Evolutionary conservation across 2,888 invertebrate genomes (phyloP), one percentile per base, ranked within the genome.

Genomic region (Euspilapteryx auroguttella): DNA sequence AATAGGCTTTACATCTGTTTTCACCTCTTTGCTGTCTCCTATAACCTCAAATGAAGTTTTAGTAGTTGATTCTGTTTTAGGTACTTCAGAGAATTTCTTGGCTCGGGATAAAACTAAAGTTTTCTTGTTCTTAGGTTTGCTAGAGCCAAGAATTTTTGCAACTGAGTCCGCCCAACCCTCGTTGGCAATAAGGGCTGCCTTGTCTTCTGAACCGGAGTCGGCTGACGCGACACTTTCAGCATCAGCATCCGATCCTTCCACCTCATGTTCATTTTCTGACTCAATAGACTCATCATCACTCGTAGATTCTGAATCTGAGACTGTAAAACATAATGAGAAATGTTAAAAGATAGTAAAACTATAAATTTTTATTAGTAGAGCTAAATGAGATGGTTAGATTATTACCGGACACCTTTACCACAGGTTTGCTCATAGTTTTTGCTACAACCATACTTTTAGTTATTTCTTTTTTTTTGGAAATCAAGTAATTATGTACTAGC

Each of bases 81-180:
- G 49, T 21, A 78, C 54, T 28, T 82, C 81, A 3, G 75, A 79
- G 30, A 84, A 53, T 54, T 87, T 89, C 48, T 89, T 91, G 0
- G 91, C 91, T 49, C 87, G 84, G 0, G 90, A 87, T 21, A 94
- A 55, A 1, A 91, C 87, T 29, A 88, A 59, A 0, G 83, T 79
- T 50, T 86, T 89, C 42, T 87, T 87, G 23, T 80, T 78, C 55
- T 86, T 86, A 0, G 89, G 86, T 49, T 88, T 87, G 14, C 80
- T 85, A 2, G 85, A 80, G 33, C 80, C 81, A 13, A 93, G 69
- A 37, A 93, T 87, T 59, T 90, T 90, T 5, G 84, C 77, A 49
- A 93, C 82, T 0, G 87, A 89, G 61, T 91, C 85, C 2, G 89
- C 91, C 91, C 91, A 92, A 2, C 85, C 87, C 35, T 79, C 64